Percentiles rank a stretch among this genome's conserved stretches.
Evolutionary conservation across 2,797 vertebrate genomes (phyloP).

Genomic region (Pachyuromys duprasi): DNA sequence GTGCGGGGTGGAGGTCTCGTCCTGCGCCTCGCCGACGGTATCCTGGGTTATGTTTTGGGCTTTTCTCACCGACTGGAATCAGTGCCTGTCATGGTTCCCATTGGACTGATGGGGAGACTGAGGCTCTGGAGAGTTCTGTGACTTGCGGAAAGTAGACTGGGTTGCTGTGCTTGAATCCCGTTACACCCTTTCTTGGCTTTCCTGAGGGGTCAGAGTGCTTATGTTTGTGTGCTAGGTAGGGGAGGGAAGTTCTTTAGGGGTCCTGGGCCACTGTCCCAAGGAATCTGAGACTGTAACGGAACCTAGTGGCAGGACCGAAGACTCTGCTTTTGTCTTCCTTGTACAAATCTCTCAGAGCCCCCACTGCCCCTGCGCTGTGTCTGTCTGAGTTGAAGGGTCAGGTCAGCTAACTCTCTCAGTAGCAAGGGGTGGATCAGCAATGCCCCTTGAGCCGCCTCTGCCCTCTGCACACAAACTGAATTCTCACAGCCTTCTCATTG

Average conservation of each 20-base stretch:
- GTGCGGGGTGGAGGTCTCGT: background rate
- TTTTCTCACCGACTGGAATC: constrained; percentile 1
- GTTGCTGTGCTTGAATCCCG: background rate
- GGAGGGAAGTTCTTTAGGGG: background rate
- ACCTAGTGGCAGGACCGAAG: background rate
- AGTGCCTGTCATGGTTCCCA: constrained; percentile 48
- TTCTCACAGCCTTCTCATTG: background rate
- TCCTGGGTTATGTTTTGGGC: background rate
- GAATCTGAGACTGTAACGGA: background rate
- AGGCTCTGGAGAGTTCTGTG: constrained; percentile 40
- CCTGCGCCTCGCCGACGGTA: background rate
- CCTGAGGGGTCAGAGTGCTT: too few relatives aligned
- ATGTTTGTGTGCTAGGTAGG: too few relatives aligned
- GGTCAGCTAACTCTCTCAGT: background rate
- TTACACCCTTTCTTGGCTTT: background rate
- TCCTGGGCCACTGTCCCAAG: background rate
- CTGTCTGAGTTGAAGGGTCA: background rate
- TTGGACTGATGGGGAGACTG: constrained; percentile 68
- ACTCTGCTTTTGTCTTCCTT: constrained; percentile 36
- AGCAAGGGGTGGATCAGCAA: background rate
- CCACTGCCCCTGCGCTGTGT: background rate
- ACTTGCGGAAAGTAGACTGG: constrained; percentile 20
- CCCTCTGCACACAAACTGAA: constrained; percentile 5
- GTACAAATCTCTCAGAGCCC: background rate
- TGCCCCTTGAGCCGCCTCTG: background rate